Conservation (phyloP, 2,797 vertebrate genomes). For the Acipenser transmontanus region DNA sequence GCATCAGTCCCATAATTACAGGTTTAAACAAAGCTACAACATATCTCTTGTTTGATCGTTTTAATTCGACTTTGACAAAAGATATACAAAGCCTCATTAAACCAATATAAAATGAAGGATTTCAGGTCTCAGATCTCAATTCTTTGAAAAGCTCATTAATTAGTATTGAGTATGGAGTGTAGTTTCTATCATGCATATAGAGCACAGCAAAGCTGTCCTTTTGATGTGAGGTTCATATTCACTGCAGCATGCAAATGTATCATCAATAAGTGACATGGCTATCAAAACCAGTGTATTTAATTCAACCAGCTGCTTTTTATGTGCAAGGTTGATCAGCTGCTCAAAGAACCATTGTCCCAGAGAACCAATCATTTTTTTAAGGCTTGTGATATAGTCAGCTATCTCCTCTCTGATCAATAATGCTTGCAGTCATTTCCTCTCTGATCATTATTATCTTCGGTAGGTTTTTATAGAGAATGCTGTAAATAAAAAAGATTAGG, state of each 20-base stretch:
- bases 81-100: too few species aligned
- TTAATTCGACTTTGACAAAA: too few species aligned
- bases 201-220: neutral
- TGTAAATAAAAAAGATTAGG: neutral
- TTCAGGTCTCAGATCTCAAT: too few species aligned
- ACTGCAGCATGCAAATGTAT: neutral
- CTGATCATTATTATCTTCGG: neutral
- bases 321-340: slow-evolving; percentile 17
- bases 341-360: slow-evolving; percentile 18
- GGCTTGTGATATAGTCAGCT: neutral
- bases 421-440: slow-evolving; percentile 5
- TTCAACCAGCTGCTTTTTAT: slow-evolving; percentile 21
- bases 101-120: too few species aligned
- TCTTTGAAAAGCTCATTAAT: too few species aligned
- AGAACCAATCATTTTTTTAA: slow-evolving; percentile 18
- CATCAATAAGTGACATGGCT: slow-evolving; percentile 22
- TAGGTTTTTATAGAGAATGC: slow-evolving; percentile 6
- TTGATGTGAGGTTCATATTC: neutral
- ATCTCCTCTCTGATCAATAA: slow-evolving; percentile 10
- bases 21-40: too few species aligned
- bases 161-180: too few species aligned
- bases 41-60: too few species aligned
- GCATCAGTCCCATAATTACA: too few species aligned
- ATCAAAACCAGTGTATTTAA: slow-evolving; percentile 19
- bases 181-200: too few species aligned